Evolutionary conservation across 2,113 vertebrate species (phyloP).

Genomic region (Mormyrus iriodes): DNA sequence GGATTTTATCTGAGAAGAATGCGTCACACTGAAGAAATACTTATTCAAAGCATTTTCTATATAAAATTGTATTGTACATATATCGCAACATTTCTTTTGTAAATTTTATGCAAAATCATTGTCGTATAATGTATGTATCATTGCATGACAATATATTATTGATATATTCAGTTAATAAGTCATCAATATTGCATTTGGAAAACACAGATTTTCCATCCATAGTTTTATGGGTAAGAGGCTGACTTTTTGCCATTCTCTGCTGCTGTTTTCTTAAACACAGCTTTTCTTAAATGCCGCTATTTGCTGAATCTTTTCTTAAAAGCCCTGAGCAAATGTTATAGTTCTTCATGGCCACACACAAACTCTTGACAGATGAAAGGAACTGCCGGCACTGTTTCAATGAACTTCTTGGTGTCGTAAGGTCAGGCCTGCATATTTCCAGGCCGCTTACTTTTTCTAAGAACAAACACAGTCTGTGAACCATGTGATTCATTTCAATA

Average conservation of each 20-base stretch:
- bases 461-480: neutral
- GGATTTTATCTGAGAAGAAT: neutral
- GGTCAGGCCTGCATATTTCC: neutral
- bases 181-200: neutral
- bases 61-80: neutral
- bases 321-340: neutral
- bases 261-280: neutral
- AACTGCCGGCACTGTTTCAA: neutral
- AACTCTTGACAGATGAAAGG: neutral
- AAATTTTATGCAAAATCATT: neutral
- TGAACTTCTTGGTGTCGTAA: neutral
- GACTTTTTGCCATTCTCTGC: neutral
- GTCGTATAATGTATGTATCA: neutral
- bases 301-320: neutral
- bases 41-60: neutral
- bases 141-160: neutral
- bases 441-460: neutral
- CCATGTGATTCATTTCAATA: constrained; percentile 5
- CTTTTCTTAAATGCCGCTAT: neutral
- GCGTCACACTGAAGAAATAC: neutral
- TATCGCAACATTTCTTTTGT: neutral
- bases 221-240: neutral
- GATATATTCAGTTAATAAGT: neutral
- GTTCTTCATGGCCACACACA: neutral
- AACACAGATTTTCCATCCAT: neutral